Base-by-base conservation (phyloP, 2,888 invertebrate species). In the Himalopsyche anomala region DNA sequence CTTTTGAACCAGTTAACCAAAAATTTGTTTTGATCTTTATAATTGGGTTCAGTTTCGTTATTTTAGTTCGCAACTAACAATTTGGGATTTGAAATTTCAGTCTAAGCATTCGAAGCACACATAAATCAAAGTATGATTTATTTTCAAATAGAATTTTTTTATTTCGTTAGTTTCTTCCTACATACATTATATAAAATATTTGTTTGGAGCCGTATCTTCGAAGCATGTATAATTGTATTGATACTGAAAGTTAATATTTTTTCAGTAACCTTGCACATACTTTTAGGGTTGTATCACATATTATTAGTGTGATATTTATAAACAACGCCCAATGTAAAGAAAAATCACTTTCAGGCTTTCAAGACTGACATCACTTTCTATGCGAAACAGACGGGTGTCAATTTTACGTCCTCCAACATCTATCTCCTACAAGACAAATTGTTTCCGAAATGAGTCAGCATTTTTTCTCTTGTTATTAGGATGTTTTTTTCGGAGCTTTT, bases 361-460 rank as follows among this genome's bases (percentile, higher is more conserved):
- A 28, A 69, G 28, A 28, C 69, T 69, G 69, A 69, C 69, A 74
- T 74, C 74, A 74, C 36, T 74, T 74, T 74, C 74, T 38, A 38
- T 15, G 36, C 5, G 15, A 36, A 38, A 74, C 38, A 12, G 74
- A 19, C 74, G 74, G 74, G 36, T 74, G 74, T 74, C 28, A 74
- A 74, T 74, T 74, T 74, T 74, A 74, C 8, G 74, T 74, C 74
- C 12, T 74, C 28, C 38, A 36, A 74, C 74, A 74, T 74, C 74
- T 74, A 74, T 74, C 74, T 74, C 36, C 74, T 12, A 36, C 36
- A 74, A 74, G 74, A 74, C 74, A 74, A 74, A 74, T 74, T 74
- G 74, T 74, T 74, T 74, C 36, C 28, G 36, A 74, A 74, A 74
- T 74, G 74, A 74, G 11, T 74, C 36, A 36, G 74, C 74, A 74